Conservation (phyloP, 2,888 invertebrate species). For the Stramonita haemastoma region DNA sequence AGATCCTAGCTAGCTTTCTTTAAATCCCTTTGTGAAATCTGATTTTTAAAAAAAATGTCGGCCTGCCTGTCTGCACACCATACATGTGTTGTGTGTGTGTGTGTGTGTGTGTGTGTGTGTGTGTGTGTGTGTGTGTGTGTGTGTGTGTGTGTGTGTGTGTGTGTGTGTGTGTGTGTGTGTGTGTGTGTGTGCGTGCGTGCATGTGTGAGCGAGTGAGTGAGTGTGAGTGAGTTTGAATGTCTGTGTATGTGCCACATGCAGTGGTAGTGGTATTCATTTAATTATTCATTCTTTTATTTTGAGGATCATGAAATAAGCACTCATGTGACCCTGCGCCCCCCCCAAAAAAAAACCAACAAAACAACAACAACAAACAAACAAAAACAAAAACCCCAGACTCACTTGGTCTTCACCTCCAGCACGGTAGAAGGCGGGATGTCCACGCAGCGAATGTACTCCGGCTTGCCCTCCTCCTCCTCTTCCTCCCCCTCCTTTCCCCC, state of each 20-base stretch:
- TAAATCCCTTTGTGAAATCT: too few species aligned
- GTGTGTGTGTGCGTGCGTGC: neutral
- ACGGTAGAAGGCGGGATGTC: conserved; percentile 60
- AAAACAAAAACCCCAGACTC: conserved; percentile 44
- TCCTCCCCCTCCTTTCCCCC: conserved; percentile 30
- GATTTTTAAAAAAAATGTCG: neutral
- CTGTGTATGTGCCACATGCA: neutral
- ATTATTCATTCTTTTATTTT: neutral
- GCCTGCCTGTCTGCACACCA: neutral
- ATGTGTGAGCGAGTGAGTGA: too few species aligned
- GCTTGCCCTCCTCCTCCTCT: conserved; percentile 47
- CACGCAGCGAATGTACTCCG: conserved; percentile 62
- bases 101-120: too few species aligned
- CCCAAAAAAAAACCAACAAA: too few species aligned
- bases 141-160: conserved; percentile 8
- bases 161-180: conserved; percentile 17
- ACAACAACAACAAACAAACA: neutral
- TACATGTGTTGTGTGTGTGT: too few species aligned
- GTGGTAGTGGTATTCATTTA: too few species aligned
- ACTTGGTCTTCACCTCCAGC: conserved; percentile 66
- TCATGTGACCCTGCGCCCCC: too few species aligned
- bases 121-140: neutral
- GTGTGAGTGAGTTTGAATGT: neutral
- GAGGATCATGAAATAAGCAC: too few species aligned
- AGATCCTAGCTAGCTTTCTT: too few species aligned